Evolutionary conservation across 2,888 invertebrate species (phyloP), one percentile per base, ranked within the genome.

Genomic region (Zaprionus bogoriensis): DNA sequence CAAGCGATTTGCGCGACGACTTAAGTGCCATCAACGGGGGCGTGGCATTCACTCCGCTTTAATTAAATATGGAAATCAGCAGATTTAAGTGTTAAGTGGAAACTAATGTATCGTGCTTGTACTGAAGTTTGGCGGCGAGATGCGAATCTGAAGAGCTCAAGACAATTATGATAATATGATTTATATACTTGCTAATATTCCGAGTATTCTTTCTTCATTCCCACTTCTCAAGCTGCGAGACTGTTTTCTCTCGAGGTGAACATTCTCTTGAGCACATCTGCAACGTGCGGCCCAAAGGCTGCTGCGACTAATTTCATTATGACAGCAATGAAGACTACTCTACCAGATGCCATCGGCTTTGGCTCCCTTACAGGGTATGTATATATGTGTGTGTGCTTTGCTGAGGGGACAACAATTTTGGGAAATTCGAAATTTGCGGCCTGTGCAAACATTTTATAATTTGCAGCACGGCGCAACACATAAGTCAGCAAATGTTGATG

Each of bases 361-460:
- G 70, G 48, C 51, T 48, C 9, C 38, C 32, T 32, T 9, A 14
- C 32, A 20, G 4, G 10, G 39, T 27, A 27, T 22, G 10, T 28
- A 6, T 14, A 28, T 27, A 3, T 38, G 41, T 9, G 9, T 32
- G 30, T 36, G 5, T 19, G 38, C 38, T 17, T 28, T 46, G 48
- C 64, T 69, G 41, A 23, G 54, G 62, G 74, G 61, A 62, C 80
- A 62, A 83, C 73, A 78, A 62, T 65, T 77, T 68, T 74, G 47
- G 67, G 86, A 82, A 73, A 70, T 80, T 80, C 68, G 74, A 65
- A 77, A 77, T 68, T 68, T 85, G 72, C 60, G 63, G 78, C 67
- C 64, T 73, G 68, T 57, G 64, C 87, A 78, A 87, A 87, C 82
- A 82, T 87, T 82, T 82, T 82, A 87, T 87, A 87, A 82, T 82